Base-by-base conservation (phyloP, 2,888 invertebrate species). In the Volucella bombylans region DNA sequence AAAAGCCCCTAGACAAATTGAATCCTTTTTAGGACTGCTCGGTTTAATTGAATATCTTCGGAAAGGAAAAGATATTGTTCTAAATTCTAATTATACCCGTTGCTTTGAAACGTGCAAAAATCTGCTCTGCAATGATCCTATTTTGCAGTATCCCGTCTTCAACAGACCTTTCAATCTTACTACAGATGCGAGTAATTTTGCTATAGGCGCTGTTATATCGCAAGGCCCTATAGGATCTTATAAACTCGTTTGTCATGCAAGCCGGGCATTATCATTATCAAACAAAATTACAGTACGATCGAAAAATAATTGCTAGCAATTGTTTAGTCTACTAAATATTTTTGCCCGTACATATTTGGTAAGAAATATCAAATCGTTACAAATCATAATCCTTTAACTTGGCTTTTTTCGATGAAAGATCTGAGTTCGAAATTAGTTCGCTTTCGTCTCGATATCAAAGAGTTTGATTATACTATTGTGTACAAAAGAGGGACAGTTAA, bases 401-500 rank as follows among this genome's bases (percentile, higher is more conserved):
- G 69, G 62, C 43, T 74, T 1, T 67, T 81, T 23, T 69, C n/a
- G n/a, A 12, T 54, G 2, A 77, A 39, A 11, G 64, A 79, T 1
- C 65, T 54, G 2, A 45, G 54, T 10, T 49, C 54, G 0, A 71
- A 59, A 11, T 12, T 76, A n/a, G 6, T 76, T 1, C 49, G 85
- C 10, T 87, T 83, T 87, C 43, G 81, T 45, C 41, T 87, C 9
- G 41, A 71, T 49, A 45, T 88, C n/a, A 72, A 87, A 41, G 86
- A 87, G n/a, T n/a, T n/a, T n/a, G n/a, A n/a, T 38, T 88, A 87
- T 43, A 59, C 80, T 14, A 82, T 88, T n/a, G n/a, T n/a, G 8
- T 86, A 88, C 31, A 87, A 87, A 47, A 80, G 71, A n/a, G 87
- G 88, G 11, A 14, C 18, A n/a, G n/a, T 14, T 31, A 87, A 87